A percentile compares a stretch with the other conserved stretches of the same genome.
Evolutionary conservation across 2,888 invertebrate species (phyloP).

Genomic region (Rotaria macrura): DNA sequence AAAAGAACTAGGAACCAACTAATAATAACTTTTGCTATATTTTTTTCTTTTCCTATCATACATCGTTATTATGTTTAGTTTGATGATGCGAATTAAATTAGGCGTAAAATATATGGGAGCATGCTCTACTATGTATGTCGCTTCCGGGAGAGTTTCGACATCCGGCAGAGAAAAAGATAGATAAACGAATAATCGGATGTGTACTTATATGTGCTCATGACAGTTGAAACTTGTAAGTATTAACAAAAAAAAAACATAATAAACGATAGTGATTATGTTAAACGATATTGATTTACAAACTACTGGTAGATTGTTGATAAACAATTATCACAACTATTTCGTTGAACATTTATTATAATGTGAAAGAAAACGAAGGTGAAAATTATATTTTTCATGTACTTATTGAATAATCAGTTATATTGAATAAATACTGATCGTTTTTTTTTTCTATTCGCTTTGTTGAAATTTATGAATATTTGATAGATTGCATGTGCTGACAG

Average conservation of each 20-base stretch:
- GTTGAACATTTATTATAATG: neutral
- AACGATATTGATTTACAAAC: neutral
- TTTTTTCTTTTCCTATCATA: neutral
- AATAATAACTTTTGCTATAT: neutral
- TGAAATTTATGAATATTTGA: neutral
- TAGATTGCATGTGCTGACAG: neutral
- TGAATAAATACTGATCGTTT: neutral
- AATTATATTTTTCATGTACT: neutral
- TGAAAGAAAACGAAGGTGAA: neutral
- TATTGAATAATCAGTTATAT: neutral
- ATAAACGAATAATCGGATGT: constrained; percentile 1
- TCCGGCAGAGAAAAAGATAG: neutral
- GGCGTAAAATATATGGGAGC: neutral
- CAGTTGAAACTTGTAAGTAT: neutral
- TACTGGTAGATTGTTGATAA: neutral
- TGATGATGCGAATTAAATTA: neutral
- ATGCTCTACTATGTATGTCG: neutral
- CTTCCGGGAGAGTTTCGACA: constrained; percentile 8
- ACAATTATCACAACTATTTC: no score
- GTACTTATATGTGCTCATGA: neutral
- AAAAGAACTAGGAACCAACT: neutral
- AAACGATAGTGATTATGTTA: neutral
- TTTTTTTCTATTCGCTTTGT: neutral
- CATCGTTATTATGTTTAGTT: neutral
- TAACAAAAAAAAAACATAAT: neutral